A percentile compares a stretch with the other conserved stretches of the same genome.
Conservation (phyloP, 92 coral and sea anemone genomes). For the Siderastrea radians region DNA sequence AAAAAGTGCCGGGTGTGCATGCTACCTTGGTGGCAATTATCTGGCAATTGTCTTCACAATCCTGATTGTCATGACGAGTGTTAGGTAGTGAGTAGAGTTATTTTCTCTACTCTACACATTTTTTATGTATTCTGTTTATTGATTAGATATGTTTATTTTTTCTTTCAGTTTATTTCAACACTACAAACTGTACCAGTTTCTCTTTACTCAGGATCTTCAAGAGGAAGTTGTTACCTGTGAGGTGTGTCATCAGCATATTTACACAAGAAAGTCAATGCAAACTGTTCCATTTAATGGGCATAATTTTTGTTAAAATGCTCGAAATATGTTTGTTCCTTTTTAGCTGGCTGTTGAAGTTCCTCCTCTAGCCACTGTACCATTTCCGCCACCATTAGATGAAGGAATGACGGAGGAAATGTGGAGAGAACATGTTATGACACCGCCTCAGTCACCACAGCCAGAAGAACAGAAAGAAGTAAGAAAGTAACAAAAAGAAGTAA, state of each 20-base stretch:
- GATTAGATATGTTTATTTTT: not conserved
- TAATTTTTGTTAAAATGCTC: no score
- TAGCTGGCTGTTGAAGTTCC: conserved; percentile 91
- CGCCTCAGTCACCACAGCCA: conserved; percentile 79
- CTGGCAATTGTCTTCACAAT: no score
- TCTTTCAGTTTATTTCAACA: conserved; percentile 88
- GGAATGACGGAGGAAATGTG: conserved; percentile 96
- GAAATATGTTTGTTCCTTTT: not conserved
- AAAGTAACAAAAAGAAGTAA: not conserved
- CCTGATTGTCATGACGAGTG: no score
- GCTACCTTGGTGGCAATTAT: no score
- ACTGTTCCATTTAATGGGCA: no score
- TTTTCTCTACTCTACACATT: not conserved
- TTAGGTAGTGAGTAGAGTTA: not conserved
- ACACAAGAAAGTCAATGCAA: not conserved
- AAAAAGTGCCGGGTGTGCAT: no score
- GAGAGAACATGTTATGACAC: conserved; percentile 87
- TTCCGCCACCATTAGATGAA: conserved; percentile 98
- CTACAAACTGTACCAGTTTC: conserved; percentile 90
- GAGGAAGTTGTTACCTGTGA: conserved; percentile 80
- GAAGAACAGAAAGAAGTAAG: conserved; percentile 66
- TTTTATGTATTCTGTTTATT: not conserved
- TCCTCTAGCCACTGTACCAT: conserved; percentile 87
- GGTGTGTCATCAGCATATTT: conserved; percentile 49
- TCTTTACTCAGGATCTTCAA: conserved; percentile 81